Percentiles rank a stretch among this genome's conserved stretches.
Evolutionary conservation across 2,113 vertebrate genomes (phyloP).

Genomic region (Daboia siamensis): DNA sequence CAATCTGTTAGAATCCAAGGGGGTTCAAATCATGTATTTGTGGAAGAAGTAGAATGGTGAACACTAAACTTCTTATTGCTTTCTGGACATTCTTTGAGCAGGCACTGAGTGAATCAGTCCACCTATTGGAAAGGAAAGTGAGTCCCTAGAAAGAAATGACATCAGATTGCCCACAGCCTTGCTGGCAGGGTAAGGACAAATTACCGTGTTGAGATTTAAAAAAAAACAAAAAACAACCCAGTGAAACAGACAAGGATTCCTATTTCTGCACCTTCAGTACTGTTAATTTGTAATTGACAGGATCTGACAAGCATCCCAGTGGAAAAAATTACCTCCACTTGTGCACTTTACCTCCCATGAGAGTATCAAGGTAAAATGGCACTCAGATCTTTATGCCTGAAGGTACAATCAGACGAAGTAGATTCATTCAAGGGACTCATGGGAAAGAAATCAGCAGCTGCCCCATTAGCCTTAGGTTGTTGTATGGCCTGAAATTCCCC

Average conservation of each 20-base stretch:
- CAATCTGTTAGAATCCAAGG: neutral
- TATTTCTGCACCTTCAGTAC: conserved; percentile 61
- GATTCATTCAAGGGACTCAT: conserved; percentile 26
- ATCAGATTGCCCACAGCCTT: conserved; percentile 28
- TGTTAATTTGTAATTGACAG: conserved; percentile 62
- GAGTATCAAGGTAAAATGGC: conserved; percentile 34
- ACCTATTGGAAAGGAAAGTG: conserved; percentile 23
- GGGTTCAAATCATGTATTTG: neutral
- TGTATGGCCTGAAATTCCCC: neutral
- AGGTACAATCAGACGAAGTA: conserved; percentile 43
- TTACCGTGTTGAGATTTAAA: conserved; percentile 42
- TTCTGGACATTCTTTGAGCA: neutral
- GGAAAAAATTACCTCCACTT: conserved; percentile 54
- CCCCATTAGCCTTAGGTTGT: neutral
- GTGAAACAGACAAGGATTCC: conserved; percentile 54
- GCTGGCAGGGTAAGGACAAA: conserved; percentile 37
- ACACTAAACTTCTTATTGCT: neutral
- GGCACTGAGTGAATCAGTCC: conserved; percentile 3
- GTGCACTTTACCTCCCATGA: conserved; percentile 48
- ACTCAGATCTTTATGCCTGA: conserved; percentile 36
- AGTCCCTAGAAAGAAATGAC: conserved; percentile 21
- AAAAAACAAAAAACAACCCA: neutral
- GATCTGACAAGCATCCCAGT: conserved; percentile 61
- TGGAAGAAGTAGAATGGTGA: neutral
- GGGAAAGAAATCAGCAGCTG: neutral